Base-by-base conservation (phyloP, 92 coral and sea anemone species). In the Umimayanthus chanpuru region DNA sequence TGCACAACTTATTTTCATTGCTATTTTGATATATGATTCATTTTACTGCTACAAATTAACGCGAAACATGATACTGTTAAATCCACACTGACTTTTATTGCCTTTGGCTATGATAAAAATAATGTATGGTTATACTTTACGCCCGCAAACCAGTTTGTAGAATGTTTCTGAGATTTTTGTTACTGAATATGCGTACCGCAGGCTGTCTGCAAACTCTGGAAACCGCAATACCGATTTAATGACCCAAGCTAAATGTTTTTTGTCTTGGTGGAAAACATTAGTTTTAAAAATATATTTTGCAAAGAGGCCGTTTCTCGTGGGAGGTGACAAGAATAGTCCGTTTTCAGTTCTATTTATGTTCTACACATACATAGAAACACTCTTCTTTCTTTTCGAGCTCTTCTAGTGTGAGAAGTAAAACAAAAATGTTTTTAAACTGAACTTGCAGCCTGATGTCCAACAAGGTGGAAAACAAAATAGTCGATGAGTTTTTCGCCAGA, bases 1-100 rank as follows among this genome's bases (percentile, higher is more conserved):
- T 81, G 44, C 73, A 81, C 70, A 58, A 32, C 16, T 56, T 32
- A 81, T 81, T 58, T 38, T 32, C 55, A 56, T 81, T 58, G 85
- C 32, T 81, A 64, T 81, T 32, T 77, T 9, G 12, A 20, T 18
- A 40, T 25, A 77, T 55, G 64, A 43, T 53, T 79, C 82, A 30
- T 20, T 75, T 39, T 36, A n/a, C 79, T 75, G 4, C 15, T 75
- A 75, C 23, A 25, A 39, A 75, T 75, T 18, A 75, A 75, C 50
- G 30, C 50, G 79, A 39, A 75, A 75, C 39, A 21, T 21, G 44
- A 18, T 6, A 39, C 28, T 14, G 79, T 75, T 75, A 39, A 75
- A 75, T 75, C 50, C 50, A 75, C 79, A 75, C 20, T 6, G 26
- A 7, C 44, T 36, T 5, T 38, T 39, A 40, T 16, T 75, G 28